Conservation (phyloP, 2,888 invertebrate genomes). For the Galerucella nymphaeae region DNA sequence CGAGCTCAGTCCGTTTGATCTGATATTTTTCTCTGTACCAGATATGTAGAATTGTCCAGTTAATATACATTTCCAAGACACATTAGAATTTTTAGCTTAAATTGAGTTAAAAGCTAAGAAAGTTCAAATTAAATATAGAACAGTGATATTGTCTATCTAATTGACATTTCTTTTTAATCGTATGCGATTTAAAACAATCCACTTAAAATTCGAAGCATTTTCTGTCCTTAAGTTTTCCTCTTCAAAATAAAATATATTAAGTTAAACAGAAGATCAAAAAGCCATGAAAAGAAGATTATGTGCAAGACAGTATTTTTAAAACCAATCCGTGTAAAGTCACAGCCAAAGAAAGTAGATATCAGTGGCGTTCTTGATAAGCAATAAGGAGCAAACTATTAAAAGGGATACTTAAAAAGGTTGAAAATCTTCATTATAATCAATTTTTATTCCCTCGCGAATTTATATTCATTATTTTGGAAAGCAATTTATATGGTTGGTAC, state of each 20-base stretch:
- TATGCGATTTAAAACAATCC: not conserved
- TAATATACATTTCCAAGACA: no score
- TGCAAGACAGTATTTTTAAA: conserved; percentile 12
- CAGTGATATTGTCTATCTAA: not conserved
- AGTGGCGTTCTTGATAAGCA: not conserved
- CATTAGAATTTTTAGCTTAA: no score
- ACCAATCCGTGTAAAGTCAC: conserved; percentile 22
- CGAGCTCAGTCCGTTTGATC: no score
- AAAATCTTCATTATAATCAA: no score
- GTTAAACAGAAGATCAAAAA: conserved; percentile 19
- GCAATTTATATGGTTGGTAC: no score
- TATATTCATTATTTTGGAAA: no score
- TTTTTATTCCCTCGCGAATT: no score
- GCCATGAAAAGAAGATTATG: conserved; percentile 16
- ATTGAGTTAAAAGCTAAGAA: no score
- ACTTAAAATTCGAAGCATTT: not conserved
- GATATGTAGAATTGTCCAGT: no score
- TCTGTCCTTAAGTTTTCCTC: not conserved
- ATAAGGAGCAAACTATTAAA: not conserved
- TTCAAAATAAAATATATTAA: conserved; percentile 1
- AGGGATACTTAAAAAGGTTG: no score
- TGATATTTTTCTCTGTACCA: no score
- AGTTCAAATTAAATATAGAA: no score
- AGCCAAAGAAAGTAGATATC: conserved; percentile 9
- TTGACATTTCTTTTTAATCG: not conserved